Percentiles rank a stretch among this genome's conserved stretches.
Conservation (phyloP, 1,140 invertebrate species). For the Sesamia nonagrioides region DNA sequence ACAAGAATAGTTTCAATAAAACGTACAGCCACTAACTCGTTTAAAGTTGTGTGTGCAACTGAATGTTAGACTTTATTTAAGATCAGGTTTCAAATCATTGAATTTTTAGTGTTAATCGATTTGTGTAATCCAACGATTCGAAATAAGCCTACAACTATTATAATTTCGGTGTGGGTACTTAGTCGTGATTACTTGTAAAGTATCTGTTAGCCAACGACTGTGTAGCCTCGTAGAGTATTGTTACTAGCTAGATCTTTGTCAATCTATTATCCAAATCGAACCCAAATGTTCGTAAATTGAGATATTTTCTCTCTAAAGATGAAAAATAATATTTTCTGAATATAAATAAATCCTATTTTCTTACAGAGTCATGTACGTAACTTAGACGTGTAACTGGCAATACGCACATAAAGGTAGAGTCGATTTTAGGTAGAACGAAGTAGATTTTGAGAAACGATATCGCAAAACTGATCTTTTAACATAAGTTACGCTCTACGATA, state of each 20-base stretch:
- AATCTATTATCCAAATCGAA: conserved; percentile 74
- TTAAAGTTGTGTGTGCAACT: conserved; percentile 65
- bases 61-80: conserved; percentile 75
- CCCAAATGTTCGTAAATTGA: conserved; percentile 81
- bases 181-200: conserved; percentile 62
- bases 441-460: conserved; percentile 60
- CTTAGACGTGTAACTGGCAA: conserved; percentile 78
- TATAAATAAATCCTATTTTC: conserved; percentile 84
- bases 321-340: conserved; percentile 83
- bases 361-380: conserved; percentile 80
- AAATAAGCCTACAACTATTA: conserved; percentile 67
- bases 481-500: conserved; percentile 35
- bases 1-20: conserved; percentile 67
- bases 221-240: conserved; percentile 77
- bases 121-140: conserved; percentile 72
- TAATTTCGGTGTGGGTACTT: conserved; percentile 68
- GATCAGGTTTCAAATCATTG: conserved; percentile 83
- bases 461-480: conserved; percentile 44
- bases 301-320: conserved; percentile 73
- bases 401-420: conserved; percentile 75
- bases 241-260: conserved; percentile 77
- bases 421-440: conserved; percentile 60
- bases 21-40: conserved; percentile 62
- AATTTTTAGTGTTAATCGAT: conserved; percentile 65
- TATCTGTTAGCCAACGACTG: conserved; percentile 76